Evolutionary conservation across 2,113 vertebrate species (phyloP).

Genomic region (Atlantisia rogersi): DNA sequence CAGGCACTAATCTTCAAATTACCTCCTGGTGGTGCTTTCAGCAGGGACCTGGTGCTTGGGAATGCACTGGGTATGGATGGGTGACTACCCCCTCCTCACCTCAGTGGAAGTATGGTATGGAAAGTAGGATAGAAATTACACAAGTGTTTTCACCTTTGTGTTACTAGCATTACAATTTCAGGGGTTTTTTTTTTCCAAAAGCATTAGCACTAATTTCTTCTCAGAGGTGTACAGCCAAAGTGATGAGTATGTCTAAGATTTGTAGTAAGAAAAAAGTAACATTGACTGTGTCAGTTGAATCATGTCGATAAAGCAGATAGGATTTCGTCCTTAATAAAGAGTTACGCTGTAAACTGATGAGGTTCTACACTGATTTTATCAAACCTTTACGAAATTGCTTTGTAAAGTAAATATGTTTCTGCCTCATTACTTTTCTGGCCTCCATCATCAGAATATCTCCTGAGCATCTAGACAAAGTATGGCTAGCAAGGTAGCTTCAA

Average conservation of each 20-base stretch:
- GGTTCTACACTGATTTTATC: background rate
- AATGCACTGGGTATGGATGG: too few relatives aligned
- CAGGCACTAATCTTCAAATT: background rate
- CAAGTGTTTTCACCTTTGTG: background rate
- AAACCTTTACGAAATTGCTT: background rate
- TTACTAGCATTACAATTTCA: background rate
- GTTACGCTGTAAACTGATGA: background rate
- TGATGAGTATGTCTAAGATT: background rate
- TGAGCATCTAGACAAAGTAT: background rate
- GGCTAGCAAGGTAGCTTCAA: background rate
- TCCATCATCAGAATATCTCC: background rate
- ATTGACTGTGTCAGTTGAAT: background rate
- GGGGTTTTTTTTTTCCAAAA: background rate
- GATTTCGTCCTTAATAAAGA: background rate
- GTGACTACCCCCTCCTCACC: background rate
- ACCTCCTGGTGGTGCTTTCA: background rate
- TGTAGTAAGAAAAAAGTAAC: background rate
- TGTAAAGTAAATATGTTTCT: background rate
- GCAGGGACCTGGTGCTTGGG: accelerated
- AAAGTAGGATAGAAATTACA: background rate
- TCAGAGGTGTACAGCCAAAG: background rate
- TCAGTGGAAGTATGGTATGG: background rate
- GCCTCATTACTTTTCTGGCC: background rate
- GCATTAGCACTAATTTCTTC: background rate
- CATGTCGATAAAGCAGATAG: background rate